Percentiles rank a stretch among this genome's conserved stretches.
Conservation (phyloP, 2,113 vertebrate species). For the Ploceus nigricollis region DNA sequence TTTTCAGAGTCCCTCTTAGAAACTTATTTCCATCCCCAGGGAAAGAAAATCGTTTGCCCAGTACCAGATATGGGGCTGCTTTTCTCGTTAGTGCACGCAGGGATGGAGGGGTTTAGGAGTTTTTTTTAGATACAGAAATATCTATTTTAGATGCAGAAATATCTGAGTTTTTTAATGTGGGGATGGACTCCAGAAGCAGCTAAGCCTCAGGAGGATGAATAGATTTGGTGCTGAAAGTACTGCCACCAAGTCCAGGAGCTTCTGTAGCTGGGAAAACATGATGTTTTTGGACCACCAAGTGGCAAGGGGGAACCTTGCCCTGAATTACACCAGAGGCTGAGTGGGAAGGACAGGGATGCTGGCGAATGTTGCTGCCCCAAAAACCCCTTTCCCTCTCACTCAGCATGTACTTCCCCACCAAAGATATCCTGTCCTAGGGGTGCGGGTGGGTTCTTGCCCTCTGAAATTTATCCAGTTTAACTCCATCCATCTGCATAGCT, state of each 20-base stretch:
- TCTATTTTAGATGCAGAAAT: background rate
- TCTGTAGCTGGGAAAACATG: background rate
- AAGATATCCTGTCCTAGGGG: background rate
- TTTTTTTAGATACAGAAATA: background rate
- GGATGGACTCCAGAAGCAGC: background rate
- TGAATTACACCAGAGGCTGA: rapidly evolving
- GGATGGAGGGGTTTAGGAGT: background rate
- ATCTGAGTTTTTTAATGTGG: background rate
- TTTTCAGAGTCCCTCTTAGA: background rate
- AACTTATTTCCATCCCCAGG: background rate
- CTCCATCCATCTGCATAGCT: background rate
- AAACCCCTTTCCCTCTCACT: background rate
- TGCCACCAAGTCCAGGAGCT: background rate
- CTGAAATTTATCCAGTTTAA: background rate
- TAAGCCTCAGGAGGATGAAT: background rate
- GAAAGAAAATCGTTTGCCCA: conserved; percentile 21
- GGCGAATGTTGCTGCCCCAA: background rate
- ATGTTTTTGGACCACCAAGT: background rate
- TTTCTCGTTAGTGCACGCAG: background rate
- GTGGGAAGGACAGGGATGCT: background rate
- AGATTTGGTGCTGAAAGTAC: background rate
- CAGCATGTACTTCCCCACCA: rapidly evolving
- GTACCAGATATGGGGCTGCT: background rate
- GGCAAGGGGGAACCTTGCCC: background rate
- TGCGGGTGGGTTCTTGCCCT: background rate